These are phyloP conservation scores for Thymelicus sylvestris DNA, from an alignment of 2,888 invertebrate species.

Conservation along the genomic window DNA sequence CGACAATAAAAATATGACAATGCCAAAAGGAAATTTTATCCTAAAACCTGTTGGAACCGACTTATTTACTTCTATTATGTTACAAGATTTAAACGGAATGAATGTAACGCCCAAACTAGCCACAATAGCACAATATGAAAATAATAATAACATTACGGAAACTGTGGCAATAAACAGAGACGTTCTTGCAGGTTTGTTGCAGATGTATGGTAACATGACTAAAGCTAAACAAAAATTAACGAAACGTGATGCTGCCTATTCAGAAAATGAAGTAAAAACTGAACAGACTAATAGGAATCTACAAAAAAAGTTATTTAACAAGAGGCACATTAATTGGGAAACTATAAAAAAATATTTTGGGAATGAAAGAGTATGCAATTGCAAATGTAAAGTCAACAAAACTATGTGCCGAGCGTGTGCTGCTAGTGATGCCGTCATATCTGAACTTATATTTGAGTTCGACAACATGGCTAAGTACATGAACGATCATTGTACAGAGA, in stretches of 20 bases:
- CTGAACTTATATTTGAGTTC: constrained; percentile 69
- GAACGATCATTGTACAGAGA: constrained; percentile 70
- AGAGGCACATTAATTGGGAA: constrained; percentile 56
- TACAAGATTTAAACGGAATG: constrained; percentile 34
- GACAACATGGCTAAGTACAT: constrained; percentile 67
- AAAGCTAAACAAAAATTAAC: constrained; percentile 37
- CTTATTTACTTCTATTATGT: constrained; percentile 44
- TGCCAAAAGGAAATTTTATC: constrained; percentile 49
- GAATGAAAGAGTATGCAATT: constrained; percentile 63
- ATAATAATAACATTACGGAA: background rate
- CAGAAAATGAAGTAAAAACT: background rate
- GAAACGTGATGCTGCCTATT: constrained; percentile 20
- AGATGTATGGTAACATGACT: constrained; percentile 54
- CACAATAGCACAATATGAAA: background rate
- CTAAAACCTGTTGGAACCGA: constrained; percentile 55
- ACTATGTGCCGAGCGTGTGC: constrained; percentile 70
- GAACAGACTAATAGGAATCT: background rate
- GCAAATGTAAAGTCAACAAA: constrained; percentile 61
- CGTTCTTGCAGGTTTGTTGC: constrained; percentile 42
- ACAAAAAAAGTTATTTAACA: constrained; percentile 31
- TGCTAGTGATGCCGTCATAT: constrained; percentile 67
- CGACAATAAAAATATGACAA: constrained; percentile 49
- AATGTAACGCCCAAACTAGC: background rate
- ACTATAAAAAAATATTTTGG: constrained; percentile 59
- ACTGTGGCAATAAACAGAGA: constrained; percentile 59